Percentiles rank a stretch among this genome's conserved stretches.
phyloP scores from a whole-genome alignment of 2,113 vertebrate species.

The Plectropomus leopardus region DNA sequence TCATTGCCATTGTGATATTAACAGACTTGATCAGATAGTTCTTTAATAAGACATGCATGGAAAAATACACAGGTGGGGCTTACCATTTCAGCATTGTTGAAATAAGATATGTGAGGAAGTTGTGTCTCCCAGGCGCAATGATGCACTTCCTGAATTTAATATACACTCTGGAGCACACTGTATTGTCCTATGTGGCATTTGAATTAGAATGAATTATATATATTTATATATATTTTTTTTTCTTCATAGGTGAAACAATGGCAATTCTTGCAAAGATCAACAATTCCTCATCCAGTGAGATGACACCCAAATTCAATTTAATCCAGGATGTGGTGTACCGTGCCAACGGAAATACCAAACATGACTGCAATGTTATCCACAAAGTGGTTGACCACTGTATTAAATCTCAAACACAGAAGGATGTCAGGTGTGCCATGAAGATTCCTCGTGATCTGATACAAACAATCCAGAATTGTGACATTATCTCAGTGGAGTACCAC shows the following conservation, averaged over 20 bases:
- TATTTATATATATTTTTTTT: constrained; percentile 4
- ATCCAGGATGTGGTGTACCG: constrained; percentile 56
- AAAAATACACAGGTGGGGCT: neutral
- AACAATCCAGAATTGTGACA: constrained; percentile 72
- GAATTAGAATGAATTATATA: neutral
- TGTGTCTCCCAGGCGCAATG: neutral
- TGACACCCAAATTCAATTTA: constrained; percentile 78
- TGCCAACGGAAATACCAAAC: constrained; percentile 50
- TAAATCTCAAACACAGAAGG: constrained; percentile 47
- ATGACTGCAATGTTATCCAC: constrained; percentile 2
- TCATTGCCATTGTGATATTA: neutral
- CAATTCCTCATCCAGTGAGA: constrained; percentile 77
- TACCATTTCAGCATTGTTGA: neutral
- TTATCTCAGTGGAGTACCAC: constrained; percentile 78
- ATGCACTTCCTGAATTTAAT: neutral
- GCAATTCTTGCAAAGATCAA: constrained; percentile 66
- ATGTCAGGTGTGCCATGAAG: constrained; percentile 53
- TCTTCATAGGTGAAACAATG: constrained; percentile 75
- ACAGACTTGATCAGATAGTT: neutral
- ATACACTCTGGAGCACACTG: too few relatives aligned
- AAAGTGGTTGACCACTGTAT: constrained; percentile 61
- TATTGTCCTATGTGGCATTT: neutral
- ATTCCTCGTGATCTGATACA: constrained; percentile 57
- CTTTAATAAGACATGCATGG: neutral
- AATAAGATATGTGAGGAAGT: neutral